Base-by-base conservation (phyloP, 2,113 vertebrate species). In the Chaetura pelagica region DNA sequence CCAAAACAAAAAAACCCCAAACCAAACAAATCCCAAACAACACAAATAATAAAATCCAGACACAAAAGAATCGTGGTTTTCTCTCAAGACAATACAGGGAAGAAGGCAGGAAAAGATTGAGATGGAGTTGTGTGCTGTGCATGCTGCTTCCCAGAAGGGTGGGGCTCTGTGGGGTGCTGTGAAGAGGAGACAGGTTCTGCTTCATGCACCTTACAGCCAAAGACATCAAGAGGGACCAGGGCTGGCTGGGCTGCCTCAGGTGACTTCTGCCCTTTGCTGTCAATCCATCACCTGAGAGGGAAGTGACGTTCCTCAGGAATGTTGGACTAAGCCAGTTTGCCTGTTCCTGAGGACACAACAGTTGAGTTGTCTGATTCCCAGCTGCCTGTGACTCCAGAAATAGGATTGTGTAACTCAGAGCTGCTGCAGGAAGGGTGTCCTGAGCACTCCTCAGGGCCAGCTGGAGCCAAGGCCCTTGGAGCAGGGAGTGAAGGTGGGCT, bases 351-450 rank as follows among this genome's bases (percentile, higher is more conserved):
- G 46, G 69, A 48, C 63, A 8, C 0, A 0, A 27, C 32, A 32
- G 44, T 10, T 0, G 3, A 42, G 21, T 1, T 48, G n/a, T 23
- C 9, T 0, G 2, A 12, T 18, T 59, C 44, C 26, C 75, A 57
- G 57, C n/a, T 59, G 48, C 12, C 42, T 46, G 32, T 2, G 44
- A 58, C 26, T 3, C 15, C 0, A 48, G 46, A 48, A 48, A 48
- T 48, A 48, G 8, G 40, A 14, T 14, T 42, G 40, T 42, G 40
- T 42, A 42, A 14, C 40, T 42, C 14, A 12, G 40, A 42, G 40
- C 40, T 42, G 40, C 26, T 12, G 57, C 23, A 21, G 85, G 66
- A 51, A 32, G 68, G 61, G 18, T 29, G 26, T 4, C 18, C 61
- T 18, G 57, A 59, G 75, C 6, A 1, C 15, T 23, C 20, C 27